phyloP scores from a whole-genome alignment of 2,797 vertebrate species.

The Pyrocephalus nanus region DNA sequence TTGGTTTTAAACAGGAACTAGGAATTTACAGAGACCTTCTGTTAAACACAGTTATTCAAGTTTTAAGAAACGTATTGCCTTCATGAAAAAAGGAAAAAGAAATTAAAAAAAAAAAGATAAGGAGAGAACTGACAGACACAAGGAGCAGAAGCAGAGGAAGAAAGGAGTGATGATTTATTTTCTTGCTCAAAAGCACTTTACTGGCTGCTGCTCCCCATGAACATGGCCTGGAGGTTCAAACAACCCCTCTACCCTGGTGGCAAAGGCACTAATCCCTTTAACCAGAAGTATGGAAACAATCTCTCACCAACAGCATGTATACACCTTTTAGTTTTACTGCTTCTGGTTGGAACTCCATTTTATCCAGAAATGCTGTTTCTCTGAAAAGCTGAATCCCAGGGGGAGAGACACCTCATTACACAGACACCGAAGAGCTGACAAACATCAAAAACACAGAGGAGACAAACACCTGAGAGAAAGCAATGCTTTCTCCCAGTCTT shows the following conservation, averaged over 20 bases:
- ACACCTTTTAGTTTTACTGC: not conserved
- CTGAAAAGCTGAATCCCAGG: not conserved
- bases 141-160: not conserved
- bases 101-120: not conserved
- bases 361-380: not conserved
- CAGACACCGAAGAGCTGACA: not conserved
- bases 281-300: not conserved
- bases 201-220: not conserved
- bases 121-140: not conserved
- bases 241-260: not conserved
- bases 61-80: not conserved
- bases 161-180: not conserved
- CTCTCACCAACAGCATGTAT: fast-evolving
- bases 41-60: not conserved
- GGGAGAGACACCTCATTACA: fast-evolving
- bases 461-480: not conserved
- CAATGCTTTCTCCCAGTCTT: not conserved
- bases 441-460: not conserved
- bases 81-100: not conserved
- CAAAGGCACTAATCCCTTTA: not conserved
- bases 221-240: not conserved
- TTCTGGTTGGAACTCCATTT: not conserved
- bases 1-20: not conserved
- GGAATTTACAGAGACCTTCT: not conserved
- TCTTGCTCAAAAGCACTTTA: not conserved